These are phyloP conservation scores for Penaeus indicus DNA, from an alignment of 1,140 invertebrate genomes.

Conservation along the genomic window DNA sequence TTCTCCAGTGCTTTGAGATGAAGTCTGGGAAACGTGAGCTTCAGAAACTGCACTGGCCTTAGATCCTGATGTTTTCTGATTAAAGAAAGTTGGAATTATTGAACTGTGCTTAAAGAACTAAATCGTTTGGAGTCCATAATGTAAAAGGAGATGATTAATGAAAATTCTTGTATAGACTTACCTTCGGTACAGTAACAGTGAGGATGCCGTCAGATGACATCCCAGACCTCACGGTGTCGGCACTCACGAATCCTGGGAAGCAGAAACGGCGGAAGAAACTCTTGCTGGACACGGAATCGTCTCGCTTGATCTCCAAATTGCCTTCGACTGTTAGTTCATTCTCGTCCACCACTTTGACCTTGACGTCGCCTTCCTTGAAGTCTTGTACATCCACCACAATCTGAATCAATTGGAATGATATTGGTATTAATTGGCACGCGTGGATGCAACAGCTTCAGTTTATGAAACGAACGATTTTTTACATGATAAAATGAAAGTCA, in stretches of 20 bases:
- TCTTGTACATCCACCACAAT: conserved; percentile 55
- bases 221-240: conserved; percentile 16
- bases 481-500: neutral
- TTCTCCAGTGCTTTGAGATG: no score
- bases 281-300: neutral
- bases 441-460: no score
- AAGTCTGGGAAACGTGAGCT: no score
- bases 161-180: neutral
- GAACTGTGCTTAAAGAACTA: no score
- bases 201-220: conserved; percentile 51
- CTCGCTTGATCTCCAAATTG: conserved; percentile 25
- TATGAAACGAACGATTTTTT: no score
- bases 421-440: neutral
- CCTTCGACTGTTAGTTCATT: conserved; percentile 45
- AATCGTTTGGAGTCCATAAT: no score
- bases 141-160: no score
- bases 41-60: no score
- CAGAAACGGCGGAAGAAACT: conserved; percentile 42
- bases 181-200: conserved; percentile 52
- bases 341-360: conserved; percentile 32
- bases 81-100: no score
- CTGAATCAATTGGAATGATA: neutral
- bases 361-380: conserved; percentile 40
- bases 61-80: no score
- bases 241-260: conserved; percentile 31